These are phyloP conservation scores for Trinorchestia longiramus DNA, from an alignment of 1,140 invertebrate genomes.

Conservation along the genomic window DNA sequence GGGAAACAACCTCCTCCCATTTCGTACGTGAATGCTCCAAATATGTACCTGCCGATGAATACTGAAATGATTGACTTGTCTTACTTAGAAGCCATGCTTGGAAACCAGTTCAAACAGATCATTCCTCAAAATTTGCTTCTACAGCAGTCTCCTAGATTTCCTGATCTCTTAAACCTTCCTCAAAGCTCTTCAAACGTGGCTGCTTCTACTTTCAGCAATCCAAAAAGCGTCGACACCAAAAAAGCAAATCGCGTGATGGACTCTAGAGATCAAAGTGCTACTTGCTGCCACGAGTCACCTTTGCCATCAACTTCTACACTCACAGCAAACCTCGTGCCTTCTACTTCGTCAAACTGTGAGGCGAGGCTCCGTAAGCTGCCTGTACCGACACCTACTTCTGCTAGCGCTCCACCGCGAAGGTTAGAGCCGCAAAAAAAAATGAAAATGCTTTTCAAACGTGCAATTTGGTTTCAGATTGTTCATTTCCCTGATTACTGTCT, in stretches of 20 bases:
- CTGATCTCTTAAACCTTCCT: conserved; percentile 17
- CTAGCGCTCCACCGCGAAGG: background rate
- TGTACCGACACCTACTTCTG: background rate
- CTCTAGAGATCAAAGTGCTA: conserved; percentile 25
- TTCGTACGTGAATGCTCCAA: background rate
- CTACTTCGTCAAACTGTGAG: background rate
- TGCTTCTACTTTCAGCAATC: background rate
- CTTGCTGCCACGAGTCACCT: background rate
- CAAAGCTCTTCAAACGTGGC: background rate
- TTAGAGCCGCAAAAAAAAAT: background rate
- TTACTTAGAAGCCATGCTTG: background rate
- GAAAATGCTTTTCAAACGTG: too few species aligned
- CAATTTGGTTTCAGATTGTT: background rate
- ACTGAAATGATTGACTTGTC: background rate
- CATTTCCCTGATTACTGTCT: background rate
- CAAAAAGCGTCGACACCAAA: background rate
- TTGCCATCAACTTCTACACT: background rate
- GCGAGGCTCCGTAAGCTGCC: background rate
- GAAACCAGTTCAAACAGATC: conserved; percentile 1
- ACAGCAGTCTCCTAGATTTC: conserved; percentile 23
- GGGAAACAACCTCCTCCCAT: background rate
- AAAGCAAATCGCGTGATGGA: conserved; percentile 28
- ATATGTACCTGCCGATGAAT: background rate
- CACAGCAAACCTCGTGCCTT: background rate
- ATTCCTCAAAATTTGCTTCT: background rate